Base-by-base conservation (phyloP, 2,113 vertebrate genomes). In the Herpetotheres cachinnans region DNA sequence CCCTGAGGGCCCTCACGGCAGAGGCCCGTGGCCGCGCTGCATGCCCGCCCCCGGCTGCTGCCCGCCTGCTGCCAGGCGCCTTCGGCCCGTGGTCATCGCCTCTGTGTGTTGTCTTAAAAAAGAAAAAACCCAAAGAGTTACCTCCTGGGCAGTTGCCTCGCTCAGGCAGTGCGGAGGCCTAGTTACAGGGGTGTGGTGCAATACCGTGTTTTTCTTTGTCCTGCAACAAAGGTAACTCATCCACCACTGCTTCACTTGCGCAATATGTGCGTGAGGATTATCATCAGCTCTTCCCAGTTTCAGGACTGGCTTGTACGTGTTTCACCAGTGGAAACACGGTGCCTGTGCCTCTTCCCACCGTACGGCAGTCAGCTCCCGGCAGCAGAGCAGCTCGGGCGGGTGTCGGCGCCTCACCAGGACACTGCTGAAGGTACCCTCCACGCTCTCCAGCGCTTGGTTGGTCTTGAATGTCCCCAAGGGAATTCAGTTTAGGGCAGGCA, bases 361-460 rank as follows among this genome's bases (percentile, higher is more conserved):
- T 30, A 1, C 0, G 3, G 34, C 80, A 24, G 26, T 17, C n/a
- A 11, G 26, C n/a, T 47, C 19, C 26, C 30, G 1, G 2, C 58
- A 21, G 65, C 2, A 0, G 29, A 82, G 34, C 40, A 14, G 50
- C 62, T 54, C 66, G 32, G 40, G 7, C 0, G 8, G 49, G 34
- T 40, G 47, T 19, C 61, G 7, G 40, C 0, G 0, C 40, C 29
- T 38, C 2, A 0, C 34, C 58, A 21, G 1, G 36, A 4, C 6
- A 0, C 42, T 56, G 9, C 2, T 36, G 21, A 29, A 27, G 50
- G 34, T 20, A 24, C 34, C 0, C 0, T 32, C 46, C 3, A 3
- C 6, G 0, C 32, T 54, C 49, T 4, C 29, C 5, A 0, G n/a
- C 32, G 6, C 34, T 14, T 42, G 12, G 9, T 27, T 19, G 10